A percentile compares a stretch with the other conserved stretches of the same genome.
These are phyloP conservation scores for Morone saxatilis DNA, from an alignment of 2,113 vertebrate genomes.

Conservation along the genomic window DNA sequence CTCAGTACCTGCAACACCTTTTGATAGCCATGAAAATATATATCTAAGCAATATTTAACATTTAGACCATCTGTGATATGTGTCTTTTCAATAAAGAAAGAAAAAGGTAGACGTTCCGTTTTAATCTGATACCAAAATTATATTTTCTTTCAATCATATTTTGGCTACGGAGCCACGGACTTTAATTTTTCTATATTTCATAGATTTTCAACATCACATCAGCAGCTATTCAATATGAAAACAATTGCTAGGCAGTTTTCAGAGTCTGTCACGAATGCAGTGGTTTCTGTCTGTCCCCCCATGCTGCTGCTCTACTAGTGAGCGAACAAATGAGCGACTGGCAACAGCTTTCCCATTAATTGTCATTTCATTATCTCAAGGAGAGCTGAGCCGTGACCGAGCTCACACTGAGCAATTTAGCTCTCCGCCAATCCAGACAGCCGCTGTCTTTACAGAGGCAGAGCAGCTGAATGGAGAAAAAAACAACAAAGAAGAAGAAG, in stretches of 20 bases:
- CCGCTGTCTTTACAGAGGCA: conserved; percentile 65
- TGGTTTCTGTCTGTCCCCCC: conserved; percentile 47
- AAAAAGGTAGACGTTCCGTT: background rate
- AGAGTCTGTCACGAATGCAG: conserved; percentile 35
- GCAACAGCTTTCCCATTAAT: conserved; percentile 85
- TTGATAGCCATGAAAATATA: background rate
- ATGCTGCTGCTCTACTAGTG: conserved; percentile 60
- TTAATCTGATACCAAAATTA: background rate
- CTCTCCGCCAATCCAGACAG: conserved; percentile 76
- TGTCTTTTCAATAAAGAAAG: background rate
- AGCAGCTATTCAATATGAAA: conserved; percentile 26
- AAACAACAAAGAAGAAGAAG: conserved; percentile 45
- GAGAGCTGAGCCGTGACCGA: conserved; percentile 84
- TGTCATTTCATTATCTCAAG: conserved; percentile 87
- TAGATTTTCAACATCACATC: conserved; percentile 20
- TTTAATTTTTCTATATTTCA: background rate
- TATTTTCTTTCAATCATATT: background rate
- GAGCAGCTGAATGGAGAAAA: conserved; percentile 51
- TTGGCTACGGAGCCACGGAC: background rate
- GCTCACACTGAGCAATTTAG: conserved; percentile 84
- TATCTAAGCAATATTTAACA: conserved; percentile 4
- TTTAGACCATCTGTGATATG: background rate
- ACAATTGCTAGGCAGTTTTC: conserved; percentile 39
- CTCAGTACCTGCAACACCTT: background rate
- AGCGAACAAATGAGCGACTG: conserved; percentile 77